These are phyloP conservation scores for Pardalotus punctatus DNA, from an alignment of 2,113 vertebrate genomes.

Conservation along the genomic window DNA sequence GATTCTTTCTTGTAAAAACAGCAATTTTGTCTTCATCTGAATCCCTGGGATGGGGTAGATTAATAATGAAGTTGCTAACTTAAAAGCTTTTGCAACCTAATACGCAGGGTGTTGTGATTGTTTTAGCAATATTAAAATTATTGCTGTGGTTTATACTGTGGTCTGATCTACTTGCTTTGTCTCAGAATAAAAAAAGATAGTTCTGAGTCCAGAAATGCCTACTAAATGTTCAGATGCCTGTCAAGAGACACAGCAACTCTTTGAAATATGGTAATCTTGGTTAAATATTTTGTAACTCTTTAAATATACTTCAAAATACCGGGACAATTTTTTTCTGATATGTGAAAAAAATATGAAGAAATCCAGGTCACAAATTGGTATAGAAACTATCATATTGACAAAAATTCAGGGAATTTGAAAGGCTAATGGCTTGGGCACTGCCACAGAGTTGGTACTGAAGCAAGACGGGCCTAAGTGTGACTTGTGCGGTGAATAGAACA, in stretches of 20 bases:
- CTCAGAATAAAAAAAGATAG: not conserved
- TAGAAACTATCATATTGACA: not conserved
- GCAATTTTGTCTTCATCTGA: not conserved
- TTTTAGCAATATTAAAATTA: not conserved
- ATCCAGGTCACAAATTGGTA: not conserved
- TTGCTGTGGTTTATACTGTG: not conserved
- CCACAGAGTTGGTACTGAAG: not conserved
- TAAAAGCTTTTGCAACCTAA: not conserved
- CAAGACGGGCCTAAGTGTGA: not conserved
- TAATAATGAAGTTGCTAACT: accelerated
- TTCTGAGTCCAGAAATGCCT: not conserved
- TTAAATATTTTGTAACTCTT: not conserved
- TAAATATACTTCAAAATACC: not conserved
- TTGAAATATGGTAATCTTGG: not conserved
- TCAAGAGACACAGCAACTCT: not conserved
- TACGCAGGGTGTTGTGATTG: not conserved
- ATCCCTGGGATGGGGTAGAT: not conserved
- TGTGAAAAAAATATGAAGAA: not conserved
- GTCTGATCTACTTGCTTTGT: not conserved
- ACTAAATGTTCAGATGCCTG: not conserved
- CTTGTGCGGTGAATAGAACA: not conserved
- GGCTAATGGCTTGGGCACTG: not conserved
- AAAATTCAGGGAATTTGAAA: not conserved
- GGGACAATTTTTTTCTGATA: not conserved
- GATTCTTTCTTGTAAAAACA: not conserved